Base-by-base conservation (phyloP, 2,113 vertebrate genomes). In the Phylloscopus trochiloides region DNA sequence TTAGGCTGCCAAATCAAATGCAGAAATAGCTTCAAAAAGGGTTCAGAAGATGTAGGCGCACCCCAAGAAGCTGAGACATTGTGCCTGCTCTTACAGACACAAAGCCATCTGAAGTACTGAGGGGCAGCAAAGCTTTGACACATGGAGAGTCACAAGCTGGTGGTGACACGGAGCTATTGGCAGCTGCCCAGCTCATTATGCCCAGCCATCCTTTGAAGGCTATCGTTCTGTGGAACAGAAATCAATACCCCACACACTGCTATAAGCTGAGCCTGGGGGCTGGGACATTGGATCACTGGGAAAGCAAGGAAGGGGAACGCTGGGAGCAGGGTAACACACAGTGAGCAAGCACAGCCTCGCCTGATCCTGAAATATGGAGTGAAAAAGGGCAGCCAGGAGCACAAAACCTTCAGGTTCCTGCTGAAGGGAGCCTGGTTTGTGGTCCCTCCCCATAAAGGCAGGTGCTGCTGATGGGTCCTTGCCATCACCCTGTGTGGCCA, bases 121-220 rank as follows among this genome's bases (percentile, higher is more conserved):
- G 78, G 62, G 92, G 75, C 75, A 70, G 84, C 71, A 90, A 67
- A 52, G 63, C 93, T 95, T 89, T 85, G 61, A 54, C 85, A 67
- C 81, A 12, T 3, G 12, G 80, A 70, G 52, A 61, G 51, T 70
- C 65, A 66, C 1, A 48, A 29, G 77, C 52, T 97, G 73, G 43
- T 50, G 71, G 71, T 52, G 76, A 82, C 83, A 82, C 20, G 0
- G 81, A 91, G 62, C 62, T 21, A 12, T 43, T 83, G 74, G 92
- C 93, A 96, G 82, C 89, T 96, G 88, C 86, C 92, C 91, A 89
- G 50, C 63, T 94, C 91, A 74, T 94, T 94, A 86, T 87, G 76
- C 86, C 66, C 79, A 58, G 68, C 51, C 85, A 77, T 50, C 58
- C 75, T 96, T 93, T 89, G 92, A 93, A 90, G 88, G 67, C 48